Conservation (phyloP, 2,113 vertebrate genomes). For the Urocynchramus pylzowi region DNA sequence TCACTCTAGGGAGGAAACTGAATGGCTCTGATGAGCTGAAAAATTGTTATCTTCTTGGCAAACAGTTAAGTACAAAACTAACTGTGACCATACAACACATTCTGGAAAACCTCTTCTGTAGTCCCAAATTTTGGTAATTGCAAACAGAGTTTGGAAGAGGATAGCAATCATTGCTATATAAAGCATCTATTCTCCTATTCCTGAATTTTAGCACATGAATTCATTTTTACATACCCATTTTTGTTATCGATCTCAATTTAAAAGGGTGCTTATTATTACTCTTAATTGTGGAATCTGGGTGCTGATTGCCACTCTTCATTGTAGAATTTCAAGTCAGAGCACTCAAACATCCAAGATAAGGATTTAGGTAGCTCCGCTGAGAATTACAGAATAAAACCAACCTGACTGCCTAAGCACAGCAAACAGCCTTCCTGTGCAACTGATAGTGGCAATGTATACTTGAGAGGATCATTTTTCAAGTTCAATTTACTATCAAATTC, state of each 20-base stretch:
- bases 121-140: not conserved
- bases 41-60: fast-evolving
- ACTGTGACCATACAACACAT: not conserved
- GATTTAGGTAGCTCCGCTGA: not conserved
- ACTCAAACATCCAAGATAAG: fast-evolving
- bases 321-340: not conserved
- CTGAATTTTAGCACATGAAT: not conserved
- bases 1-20: not conserved
- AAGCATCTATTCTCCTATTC: not conserved
- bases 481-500: not conserved
- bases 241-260: not conserved
- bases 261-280: not conserved
- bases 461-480: not conserved
- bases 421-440: not conserved
- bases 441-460: not conserved
- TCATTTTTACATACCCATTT: not conserved
- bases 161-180: not conserved
- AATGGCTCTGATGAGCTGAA: not conserved
- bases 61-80: not conserved
- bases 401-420: not conserved
- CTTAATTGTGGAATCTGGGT: not conserved
- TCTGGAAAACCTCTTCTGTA: not conserved
- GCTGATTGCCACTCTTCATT: not conserved
- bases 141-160: not conserved
- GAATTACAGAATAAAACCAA: not conserved